phyloP scores from a whole-genome alignment of 2,888 invertebrate species.

The Lycaena phlaeas region DNA sequence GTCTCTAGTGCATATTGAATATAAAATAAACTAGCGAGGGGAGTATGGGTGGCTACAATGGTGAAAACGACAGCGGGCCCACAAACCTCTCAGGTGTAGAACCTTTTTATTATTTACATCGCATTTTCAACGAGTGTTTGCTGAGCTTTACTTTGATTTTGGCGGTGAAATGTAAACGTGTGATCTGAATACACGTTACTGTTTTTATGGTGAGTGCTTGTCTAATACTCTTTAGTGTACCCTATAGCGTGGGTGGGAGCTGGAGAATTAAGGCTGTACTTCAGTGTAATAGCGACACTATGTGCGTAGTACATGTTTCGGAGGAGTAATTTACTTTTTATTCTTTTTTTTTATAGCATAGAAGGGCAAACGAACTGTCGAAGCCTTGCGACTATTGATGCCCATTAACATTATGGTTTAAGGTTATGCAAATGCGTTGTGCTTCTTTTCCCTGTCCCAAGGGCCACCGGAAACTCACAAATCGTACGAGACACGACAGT shows the following conservation, averaged over 20 bases:
- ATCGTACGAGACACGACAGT: too few species aligned
- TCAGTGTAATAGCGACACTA: constrained; percentile 1
- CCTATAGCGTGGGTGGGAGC: constrained; percentile 18
- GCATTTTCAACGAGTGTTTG: constrained; percentile 72
- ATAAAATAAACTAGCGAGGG: constrained; percentile 57
- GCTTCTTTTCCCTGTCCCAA: too few species aligned
- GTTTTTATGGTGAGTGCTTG: constrained; percentile 51
- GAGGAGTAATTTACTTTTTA: too few species aligned
- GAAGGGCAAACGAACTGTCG: too few species aligned
- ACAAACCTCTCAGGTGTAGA: constrained; percentile 37
- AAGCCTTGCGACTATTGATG: too few species aligned
- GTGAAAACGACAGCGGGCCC: constrained; percentile 48
- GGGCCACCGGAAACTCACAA: too few species aligned
- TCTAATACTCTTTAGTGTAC: constrained; percentile 30
- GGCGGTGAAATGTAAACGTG: constrained; percentile 54
- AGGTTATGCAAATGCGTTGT: too few species aligned
- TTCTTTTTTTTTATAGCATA: too few species aligned
- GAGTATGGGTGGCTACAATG: constrained; percentile 48
- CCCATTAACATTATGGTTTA: too few species aligned
- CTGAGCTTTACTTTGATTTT: constrained; percentile 68
- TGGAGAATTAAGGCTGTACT: constrained; percentile 11
- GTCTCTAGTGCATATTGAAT: constrained; percentile 67
- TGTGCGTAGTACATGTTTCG: too few species aligned
- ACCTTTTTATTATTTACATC: constrained; percentile 71
- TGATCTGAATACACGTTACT: constrained; percentile 56